These are phyloP conservation scores for Psammodynastes pulverulentus DNA, from an alignment of 2,113 vertebrate species.

Conservation along the genomic window DNA sequence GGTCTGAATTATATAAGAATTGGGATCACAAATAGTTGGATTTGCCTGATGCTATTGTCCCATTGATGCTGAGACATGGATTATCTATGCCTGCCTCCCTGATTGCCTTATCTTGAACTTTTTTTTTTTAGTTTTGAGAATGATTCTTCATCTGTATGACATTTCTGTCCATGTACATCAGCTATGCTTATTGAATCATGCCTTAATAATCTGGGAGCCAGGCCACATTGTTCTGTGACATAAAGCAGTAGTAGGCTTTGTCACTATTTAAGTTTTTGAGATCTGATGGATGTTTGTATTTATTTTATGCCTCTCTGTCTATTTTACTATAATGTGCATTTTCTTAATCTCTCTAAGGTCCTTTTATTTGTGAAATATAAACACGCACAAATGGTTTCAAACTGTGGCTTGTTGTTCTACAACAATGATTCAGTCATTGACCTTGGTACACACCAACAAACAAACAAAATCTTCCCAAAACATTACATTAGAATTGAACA, in stretches of 20 bases:
- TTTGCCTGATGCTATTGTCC: not conserved
- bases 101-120: not conserved
- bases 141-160: not conserved
- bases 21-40: not conserved
- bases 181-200: not conserved
- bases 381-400: not conserved
- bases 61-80: not conserved
- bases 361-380: not conserved
- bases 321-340: not conserved
- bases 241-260: not conserved
- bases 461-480: not conserved
- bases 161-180: not conserved
- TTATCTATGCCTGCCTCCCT: not conserved
- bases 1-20: not conserved
- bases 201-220: not conserved
- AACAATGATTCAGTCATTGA: not conserved
- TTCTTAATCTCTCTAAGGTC: not conserved
- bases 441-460: not conserved
- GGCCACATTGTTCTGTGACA: not conserved
- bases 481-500: not conserved
- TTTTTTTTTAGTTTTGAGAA: not conserved
- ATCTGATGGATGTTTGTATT: not conserved
- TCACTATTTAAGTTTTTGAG: not conserved
- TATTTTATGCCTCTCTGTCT: not conserved
- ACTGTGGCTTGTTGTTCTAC: not conserved